These are phyloP conservation scores for Caenorhabditis latens DNA, from an alignment of 1,140 invertebrate genomes.

Conservation along the genomic window DNA sequence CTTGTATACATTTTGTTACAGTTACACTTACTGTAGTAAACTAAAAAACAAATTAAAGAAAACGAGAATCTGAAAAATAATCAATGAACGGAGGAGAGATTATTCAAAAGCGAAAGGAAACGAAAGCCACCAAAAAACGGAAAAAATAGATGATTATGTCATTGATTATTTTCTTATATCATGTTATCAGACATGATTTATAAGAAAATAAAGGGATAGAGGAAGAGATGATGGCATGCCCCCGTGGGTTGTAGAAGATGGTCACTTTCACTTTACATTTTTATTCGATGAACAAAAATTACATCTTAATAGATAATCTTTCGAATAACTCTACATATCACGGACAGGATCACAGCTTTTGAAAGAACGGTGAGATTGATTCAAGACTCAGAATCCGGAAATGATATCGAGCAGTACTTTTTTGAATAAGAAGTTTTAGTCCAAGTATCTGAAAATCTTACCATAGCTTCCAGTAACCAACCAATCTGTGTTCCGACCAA, in stretches of 20 bases:
- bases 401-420: too few relatives aligned
- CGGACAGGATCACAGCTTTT: too few relatives aligned
- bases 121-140: not conserved
- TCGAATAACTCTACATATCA: too few relatives aligned
- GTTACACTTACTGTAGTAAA: constrained; percentile 25
- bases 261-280: constrained; percentile 43
- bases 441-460: too few relatives aligned
- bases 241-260: not conserved
- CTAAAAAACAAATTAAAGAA: not conserved
- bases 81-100: not conserved
- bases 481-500: too few relatives aligned
- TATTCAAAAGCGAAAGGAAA: not conserved
- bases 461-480: too few relatives aligned
- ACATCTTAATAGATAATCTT: not conserved
- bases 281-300: constrained; percentile 10
- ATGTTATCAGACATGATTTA: not conserved
- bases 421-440: too few relatives aligned
- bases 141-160: not conserved
- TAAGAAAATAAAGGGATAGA: constrained; percentile 27
- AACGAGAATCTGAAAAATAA: constrained; percentile 18
- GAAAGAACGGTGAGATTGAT: too few relatives aligned
- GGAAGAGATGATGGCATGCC: not conserved
- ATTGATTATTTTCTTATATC: not conserved
- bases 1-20: constrained; percentile 6
- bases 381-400: too few relatives aligned